Base-by-base conservation (phyloP, 2,888 invertebrate species). In the Ashinkailepas kermadecensis region DNA sequence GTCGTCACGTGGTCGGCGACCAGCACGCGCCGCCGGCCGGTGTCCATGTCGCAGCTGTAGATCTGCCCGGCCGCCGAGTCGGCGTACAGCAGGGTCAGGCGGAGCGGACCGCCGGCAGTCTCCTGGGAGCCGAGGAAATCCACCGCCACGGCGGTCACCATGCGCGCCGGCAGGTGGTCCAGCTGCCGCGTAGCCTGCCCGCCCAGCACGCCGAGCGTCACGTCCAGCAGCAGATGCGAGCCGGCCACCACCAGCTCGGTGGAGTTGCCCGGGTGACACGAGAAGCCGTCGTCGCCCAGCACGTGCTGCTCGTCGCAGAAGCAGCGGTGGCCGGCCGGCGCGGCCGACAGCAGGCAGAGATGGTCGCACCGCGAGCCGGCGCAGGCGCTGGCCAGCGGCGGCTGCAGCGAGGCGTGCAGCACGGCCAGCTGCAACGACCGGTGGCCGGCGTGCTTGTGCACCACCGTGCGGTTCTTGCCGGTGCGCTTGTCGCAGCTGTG, bases 311-410 rank as follows among this genome's bases (percentile, higher is more conserved):
- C 79, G 13, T 58, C 23, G 25, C 79, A 79, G 58, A 59, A 13
- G 79, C 79, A 79, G 23, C 79, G 79, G 59, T 58, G 21, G 58
- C 79, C 79, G 79, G 12, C 23, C 12, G 0, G 13, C n/a, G 78
- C 58, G 13, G 56, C 18, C 12, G 79, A 79, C 4, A 58, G 84
- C n/a, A 84, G 81, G 78, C 84, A 84, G 23, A 84, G 70, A 59
- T 84, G 84, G 18, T 82, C 81, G 81, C 84, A 84, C 8, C 70
- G 81, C 23, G 64, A 74, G 18, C 70, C 81, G 25, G 81, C 78
- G 80, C 84, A 84, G 23, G 83, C 78, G 81, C 82, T 84, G 62
- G 81, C 81, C n/a, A 80, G 70, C 12, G 83, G 81, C 78, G 74
- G 80, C 80, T 83, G 83, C 21, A 82, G 58, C 12, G 80, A 67